These are phyloP conservation scores for Mormyrus iriodes DNA, from an alignment of 2,113 vertebrate genomes.

Conservation along the genomic window DNA sequence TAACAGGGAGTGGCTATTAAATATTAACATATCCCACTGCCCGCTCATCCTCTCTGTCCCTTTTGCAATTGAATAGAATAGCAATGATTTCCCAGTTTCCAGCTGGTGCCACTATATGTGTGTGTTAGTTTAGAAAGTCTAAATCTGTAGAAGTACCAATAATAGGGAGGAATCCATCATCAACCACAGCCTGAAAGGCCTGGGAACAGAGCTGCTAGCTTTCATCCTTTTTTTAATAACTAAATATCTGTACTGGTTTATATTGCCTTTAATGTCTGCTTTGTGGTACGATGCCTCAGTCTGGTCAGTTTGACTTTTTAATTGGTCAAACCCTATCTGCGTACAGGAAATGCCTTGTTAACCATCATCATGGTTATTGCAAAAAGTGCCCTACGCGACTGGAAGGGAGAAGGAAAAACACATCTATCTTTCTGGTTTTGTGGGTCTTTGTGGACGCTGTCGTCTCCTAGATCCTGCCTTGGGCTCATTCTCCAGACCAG, in stretches of 20 bases:
- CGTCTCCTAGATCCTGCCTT: background rate
- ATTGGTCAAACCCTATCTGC: constrained; percentile 10
- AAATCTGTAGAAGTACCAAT: background rate
- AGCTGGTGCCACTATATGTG: constrained; percentile 26
- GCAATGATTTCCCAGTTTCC: constrained; percentile 32
- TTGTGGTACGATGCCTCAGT: constrained; percentile 22
- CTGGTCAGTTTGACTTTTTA: constrained; percentile 21
- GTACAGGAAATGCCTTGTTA: constrained; percentile 26
- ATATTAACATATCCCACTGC: constrained; percentile 34
- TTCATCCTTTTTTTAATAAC: constrained; percentile 32
- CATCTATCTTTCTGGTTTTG: background rate
- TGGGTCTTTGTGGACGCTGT: background rate
- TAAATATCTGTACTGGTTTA: constrained; percentile 6
- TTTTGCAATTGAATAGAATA: constrained; percentile 32
- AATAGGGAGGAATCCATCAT: background rate
- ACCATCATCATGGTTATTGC: background rate
- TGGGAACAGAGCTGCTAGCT: constrained; percentile 27
- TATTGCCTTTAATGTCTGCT: constrained; percentile 16
- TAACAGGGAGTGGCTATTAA: constrained; percentile 25
- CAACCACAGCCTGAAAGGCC: constrained; percentile 26
- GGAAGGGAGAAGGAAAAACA: background rate
- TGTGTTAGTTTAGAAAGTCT: background rate
- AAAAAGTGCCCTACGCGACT: background rate
- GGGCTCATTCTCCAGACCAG: background rate
- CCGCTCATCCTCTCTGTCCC: constrained; percentile 24